These are phyloP conservation scores for Dermatemys mawii DNA, from an alignment of 2,113 vertebrate species.

Conservation along the genomic window DNA sequence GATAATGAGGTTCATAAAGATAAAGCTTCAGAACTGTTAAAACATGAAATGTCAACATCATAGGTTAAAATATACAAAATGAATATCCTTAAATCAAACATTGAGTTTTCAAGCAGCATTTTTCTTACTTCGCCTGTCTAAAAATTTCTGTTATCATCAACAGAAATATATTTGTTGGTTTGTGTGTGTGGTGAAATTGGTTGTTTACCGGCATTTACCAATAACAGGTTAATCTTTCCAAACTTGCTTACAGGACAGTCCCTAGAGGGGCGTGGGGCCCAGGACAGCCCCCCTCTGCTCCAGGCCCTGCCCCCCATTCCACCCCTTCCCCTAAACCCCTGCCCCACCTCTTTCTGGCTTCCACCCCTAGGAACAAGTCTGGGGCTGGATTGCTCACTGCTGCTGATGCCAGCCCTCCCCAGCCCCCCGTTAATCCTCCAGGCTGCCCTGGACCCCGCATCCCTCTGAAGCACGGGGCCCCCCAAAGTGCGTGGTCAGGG, in stretches of 20 bases:
- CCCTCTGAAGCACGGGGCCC: too few species aligned
- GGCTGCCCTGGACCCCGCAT: too few species aligned
- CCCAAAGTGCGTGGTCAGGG: too few species aligned
- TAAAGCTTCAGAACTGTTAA: neutral
- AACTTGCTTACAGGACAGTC: neutral
- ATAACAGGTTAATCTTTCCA: neutral
- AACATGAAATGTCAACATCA: neutral
- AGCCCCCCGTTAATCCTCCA: too few species aligned
- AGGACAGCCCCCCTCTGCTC: too few species aligned
- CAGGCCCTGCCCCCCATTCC: too few species aligned
- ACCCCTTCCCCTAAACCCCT: too few species aligned
- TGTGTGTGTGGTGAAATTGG: neutral
- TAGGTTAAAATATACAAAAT: neutral
- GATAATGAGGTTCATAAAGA: neutral
- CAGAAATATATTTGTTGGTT: neutral
- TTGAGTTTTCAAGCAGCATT: neutral
- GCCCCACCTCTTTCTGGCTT: too few species aligned
- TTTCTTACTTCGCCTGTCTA: neutral
- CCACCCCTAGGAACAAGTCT: too few species aligned
- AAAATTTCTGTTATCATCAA: neutral
- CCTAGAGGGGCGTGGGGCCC: too few species aligned
- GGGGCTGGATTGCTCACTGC: too few species aligned
- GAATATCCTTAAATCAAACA: neutral
- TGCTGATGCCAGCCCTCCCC: too few species aligned
- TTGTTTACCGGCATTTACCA: neutral